Base-by-base conservation (phyloP, 2,888 invertebrate species). In the Cheilosia vulpina region DNA sequence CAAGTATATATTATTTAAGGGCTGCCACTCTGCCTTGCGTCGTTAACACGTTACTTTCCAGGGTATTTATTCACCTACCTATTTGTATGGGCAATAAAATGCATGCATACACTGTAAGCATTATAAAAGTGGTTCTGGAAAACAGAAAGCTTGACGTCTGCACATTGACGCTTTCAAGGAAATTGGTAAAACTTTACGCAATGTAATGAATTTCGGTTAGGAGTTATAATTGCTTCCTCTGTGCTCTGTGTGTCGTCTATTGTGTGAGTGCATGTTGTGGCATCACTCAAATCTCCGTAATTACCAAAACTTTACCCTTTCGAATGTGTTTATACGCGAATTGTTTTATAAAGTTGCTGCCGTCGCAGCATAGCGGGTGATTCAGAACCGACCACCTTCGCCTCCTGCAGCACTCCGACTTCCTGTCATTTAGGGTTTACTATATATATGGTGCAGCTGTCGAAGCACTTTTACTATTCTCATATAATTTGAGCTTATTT, bases 211-310 rank as follows among this genome's bases (percentile, higher is more conserved):
- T 75, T 84, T 84, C 75, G 55, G 53, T 52, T 71, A 34, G 60
- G 79, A 80, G 84, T 80, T 84, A 80, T 84, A 84, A 84, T 84
- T 84, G 84, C 80, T 84, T 84, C 84, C 84, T 84, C 60, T 77
- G 11, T 65, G 41, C 79, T 79, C 60, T 77, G 11, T 65, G 34
- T 84, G 80, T 78, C 73, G 69, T 50, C 52, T 31, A 53, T 58
- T 69, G 84, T 76, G 60, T 63, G 69, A 79, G 65, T 84, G 80
- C 79, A 84, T 84, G 80, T 84, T 84, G 84, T 76, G 84, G 84
- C 80, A 80, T 79, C 84, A 80, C 84, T 84, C 84, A 80, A 76
- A 75, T 84, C 84, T 27, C 24, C 53, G 80, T 84, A 80, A 84
- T 84, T 84, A 80, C 84, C 79, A 83, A 84, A 84, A 84, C 80